These are phyloP conservation scores for Yoshiicerus persimilis DNA, from an alignment of 1,140 invertebrate species.

Conservation along the genomic window DNA sequence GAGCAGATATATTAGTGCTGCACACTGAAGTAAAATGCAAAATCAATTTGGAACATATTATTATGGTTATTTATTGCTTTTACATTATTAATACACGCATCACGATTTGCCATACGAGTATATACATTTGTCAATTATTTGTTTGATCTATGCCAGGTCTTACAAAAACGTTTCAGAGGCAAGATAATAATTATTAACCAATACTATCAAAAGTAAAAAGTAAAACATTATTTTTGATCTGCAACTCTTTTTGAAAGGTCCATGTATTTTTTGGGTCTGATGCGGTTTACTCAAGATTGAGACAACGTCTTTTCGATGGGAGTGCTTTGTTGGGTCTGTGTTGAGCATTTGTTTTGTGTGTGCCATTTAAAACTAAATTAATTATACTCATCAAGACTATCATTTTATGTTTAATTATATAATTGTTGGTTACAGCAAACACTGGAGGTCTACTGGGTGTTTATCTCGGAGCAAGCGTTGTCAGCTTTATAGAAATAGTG, in stretches of 20 bases:
- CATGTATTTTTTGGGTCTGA: conserved; percentile 43
- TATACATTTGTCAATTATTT: not conserved
- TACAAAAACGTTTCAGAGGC: not conserved
- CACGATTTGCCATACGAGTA: no score
- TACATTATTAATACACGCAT: no score
- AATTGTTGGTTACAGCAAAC: conserved; percentile 59
- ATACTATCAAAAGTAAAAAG: no score
- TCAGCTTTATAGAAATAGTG: conserved; percentile 72
- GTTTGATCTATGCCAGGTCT: not conserved
- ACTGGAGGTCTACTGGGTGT: conserved; percentile 74
- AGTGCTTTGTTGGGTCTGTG: not conserved
- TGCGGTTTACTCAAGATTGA: conserved; percentile 31
- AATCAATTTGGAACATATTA: no score
- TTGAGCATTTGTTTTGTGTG: no score
- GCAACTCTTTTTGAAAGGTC: not conserved
- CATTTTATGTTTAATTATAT: no score
- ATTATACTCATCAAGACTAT: not conserved
- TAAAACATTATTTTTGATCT: no score
- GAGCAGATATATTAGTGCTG: no score
- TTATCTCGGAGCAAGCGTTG: conserved; percentile 76
- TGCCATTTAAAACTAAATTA: no score
- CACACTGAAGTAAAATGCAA: no score
- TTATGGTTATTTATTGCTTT: no score
- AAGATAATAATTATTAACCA: no score
- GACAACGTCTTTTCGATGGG: conserved; percentile 31